A percentile compares a stretch with the other conserved stretches of the same genome.
Evolutionary conservation across 2,797 vertebrate genomes (phyloP).

Genomic region (Percopsis omiscomaycus): DNA sequence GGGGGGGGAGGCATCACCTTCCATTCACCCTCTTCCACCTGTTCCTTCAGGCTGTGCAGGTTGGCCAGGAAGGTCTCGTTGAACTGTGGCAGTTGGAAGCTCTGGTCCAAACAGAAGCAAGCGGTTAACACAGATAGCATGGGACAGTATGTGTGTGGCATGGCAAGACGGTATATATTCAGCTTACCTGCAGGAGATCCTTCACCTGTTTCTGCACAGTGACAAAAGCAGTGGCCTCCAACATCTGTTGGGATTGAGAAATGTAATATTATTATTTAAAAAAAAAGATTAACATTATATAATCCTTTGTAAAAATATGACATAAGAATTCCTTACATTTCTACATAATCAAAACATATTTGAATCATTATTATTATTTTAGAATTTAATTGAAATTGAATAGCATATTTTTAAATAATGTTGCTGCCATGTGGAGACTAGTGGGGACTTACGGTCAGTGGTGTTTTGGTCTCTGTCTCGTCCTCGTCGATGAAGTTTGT

Average conservation of each 20-base stretch:
- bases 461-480: constrained; percentile 10
- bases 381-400: too few relatives aligned
- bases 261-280: background rate
- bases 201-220: constrained; percentile 82
- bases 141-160: too few relatives aligned
- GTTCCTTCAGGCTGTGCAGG: constrained; percentile 72
- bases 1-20: constrained; percentile 69
- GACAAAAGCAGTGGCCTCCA: constrained; percentile 42
- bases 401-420: too few relatives aligned
- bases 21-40: constrained; percentile 75
- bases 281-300: too few relatives aligned
- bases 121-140: background rate
- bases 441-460: constrained; percentile 52
- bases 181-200: constrained; percentile 80
- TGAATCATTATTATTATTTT: too few relatives aligned
- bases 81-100: constrained; percentile 76
- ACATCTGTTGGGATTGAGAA: constrained; percentile 47
- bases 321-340: too few relatives aligned
- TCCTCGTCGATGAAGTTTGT: constrained; percentile 33
- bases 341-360: too few relatives aligned
- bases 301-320: too few relatives aligned
- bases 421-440: background rate
- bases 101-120: constrained; percentile 33
- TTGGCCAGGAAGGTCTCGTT: constrained; percentile 78
- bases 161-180: background rate